A percentile compares a stretch with the other conserved stretches of the same genome.
Conservation (phyloP, 2,797 vertebrate genomes). For the Lagorchestes hirsutus region DNA sequence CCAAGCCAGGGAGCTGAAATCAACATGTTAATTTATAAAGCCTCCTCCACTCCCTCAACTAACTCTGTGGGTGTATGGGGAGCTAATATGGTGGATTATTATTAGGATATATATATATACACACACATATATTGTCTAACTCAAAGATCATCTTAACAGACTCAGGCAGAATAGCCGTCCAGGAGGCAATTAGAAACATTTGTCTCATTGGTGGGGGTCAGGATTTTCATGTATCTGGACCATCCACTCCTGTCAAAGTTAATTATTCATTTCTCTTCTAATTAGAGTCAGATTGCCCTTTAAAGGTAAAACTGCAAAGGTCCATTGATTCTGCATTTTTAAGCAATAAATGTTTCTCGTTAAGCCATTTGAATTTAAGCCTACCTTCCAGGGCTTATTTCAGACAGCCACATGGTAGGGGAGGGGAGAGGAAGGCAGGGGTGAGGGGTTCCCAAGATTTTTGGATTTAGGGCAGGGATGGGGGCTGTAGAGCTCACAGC, state of each 20-base stretch:
- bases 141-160: conserved; percentile 66
- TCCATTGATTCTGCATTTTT: conserved; percentile 56
- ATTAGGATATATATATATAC: not conserved
- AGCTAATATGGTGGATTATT: conserved; percentile 76
- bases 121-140: conserved; percentile 68
- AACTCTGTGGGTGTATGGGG: conserved; percentile 70
- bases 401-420: not conserved
- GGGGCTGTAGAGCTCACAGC: not conserved
- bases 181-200: conserved; percentile 81
- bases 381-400: not conserved
- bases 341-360: not conserved
- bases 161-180: conserved; percentile 75
- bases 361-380: not conserved
- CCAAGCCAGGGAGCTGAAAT: conserved; percentile 42
- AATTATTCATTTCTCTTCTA: conserved; percentile 79
- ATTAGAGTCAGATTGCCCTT: conserved; percentile 74
- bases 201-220: conserved; percentile 77
- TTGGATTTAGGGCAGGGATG: not conserved
- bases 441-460: not conserved
- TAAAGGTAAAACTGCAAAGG: conserved; percentile 65
- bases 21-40: conserved; percentile 29
- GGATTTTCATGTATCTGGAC: conserved; percentile 72
- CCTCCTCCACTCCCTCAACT: conserved; percentile 64
- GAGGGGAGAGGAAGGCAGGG: not conserved
- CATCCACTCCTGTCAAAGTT: conserved; percentile 77